Base-by-base conservation (phyloP, 2,113 vertebrate genomes). In the Cebidichthys violaceus region DNA sequence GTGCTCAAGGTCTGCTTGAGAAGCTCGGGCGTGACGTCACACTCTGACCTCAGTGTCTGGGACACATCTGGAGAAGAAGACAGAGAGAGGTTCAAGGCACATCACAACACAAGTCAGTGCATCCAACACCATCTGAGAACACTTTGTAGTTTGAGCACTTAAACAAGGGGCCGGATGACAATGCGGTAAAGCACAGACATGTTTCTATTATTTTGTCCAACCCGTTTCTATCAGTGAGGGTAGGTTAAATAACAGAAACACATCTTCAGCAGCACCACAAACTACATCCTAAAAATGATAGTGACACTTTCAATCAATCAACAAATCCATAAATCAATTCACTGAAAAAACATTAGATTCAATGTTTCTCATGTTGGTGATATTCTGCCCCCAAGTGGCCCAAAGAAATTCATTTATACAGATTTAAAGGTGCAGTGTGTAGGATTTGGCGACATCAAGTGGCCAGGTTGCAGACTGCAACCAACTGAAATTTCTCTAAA, bases 1-100 rank as follows among this genome's bases (percentile, higher is more conserved):
- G 90, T 92, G 81, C 95, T 95, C 47, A 96, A n/a, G 20, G 95
- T 96, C 88, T 97, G 96, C 75, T 95, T 96, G 84, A 97, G 89
- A 69, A 95, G 95, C 73, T 96, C 93, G 0, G 96, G 95, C 27
- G 94, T 90, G 50, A 50, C 61, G 33, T 94, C 91, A 81, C 75
- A 87, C 66, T 93, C 94, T 43, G 94, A 89, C 77, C 92, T 93
- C 72, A 92, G 81, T 33, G 90, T 79, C 29, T 89, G 92, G 55
- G 89, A 93, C 73, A 89, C 41, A 84, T 92, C 94, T 95, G 54
- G 27, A 66, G 52, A 35, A 54, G 3, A 75, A 60, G 50, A 75
- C 1, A 39, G 57, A 68, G 14, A 67, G 22, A 67, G 22, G 24
- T 39, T 57, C 1, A 4, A 55, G 14, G 45, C 11, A 17, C 39